A percentile compares a stretch with the other conserved stretches of the same genome.
These are phyloP conservation scores for Melanostoma mellinum DNA, from an alignment of 2,888 invertebrate species.

Conservation along the genomic window DNA sequence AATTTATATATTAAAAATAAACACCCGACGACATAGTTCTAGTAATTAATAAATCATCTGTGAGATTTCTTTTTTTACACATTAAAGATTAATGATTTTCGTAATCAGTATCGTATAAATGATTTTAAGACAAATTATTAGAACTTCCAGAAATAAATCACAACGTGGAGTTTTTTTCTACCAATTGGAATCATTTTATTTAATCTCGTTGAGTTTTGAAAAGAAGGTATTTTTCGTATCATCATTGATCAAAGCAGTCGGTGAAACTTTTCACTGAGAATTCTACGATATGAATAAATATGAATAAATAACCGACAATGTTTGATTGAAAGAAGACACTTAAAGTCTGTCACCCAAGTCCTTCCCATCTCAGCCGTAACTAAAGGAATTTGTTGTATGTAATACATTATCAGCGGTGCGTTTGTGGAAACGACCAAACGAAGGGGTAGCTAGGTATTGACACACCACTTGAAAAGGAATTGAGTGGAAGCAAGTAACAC, in stretches of 20 bases:
- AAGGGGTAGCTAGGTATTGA: slow-evolving; percentile 23
- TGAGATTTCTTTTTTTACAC: no score
- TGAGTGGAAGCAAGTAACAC: no score
- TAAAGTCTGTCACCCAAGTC: slow-evolving; percentile 15
- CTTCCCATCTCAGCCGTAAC: neutral
- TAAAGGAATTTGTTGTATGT: slow-evolving; percentile 33
- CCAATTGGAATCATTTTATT: slow-evolving; percentile 7
- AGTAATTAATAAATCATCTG: slow-evolving; percentile 67
- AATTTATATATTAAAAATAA: slow-evolving; percentile 67
- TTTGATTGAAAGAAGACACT: neutral
- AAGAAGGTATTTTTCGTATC: neutral
- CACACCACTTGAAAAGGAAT: slow-evolving; percentile 2
- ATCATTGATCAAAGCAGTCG: slow-evolving; percentile 34
- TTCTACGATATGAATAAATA: neutral
- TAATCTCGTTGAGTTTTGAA: slow-evolving; percentile 6
- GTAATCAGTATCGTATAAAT: no score
- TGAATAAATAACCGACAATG: neutral
- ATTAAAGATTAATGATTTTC: no score
- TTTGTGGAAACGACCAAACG: slow-evolving; percentile 21
- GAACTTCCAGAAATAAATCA: slow-evolving; percentile 49
- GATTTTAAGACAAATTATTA: no score
- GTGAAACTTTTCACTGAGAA: slow-evolving; percentile 14
- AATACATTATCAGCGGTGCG: slow-evolving; percentile 39
- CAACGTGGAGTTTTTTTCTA: slow-evolving; percentile 48
- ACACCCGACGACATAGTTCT: slow-evolving; percentile 43